phyloP scores from a whole-genome alignment of 2,888 invertebrate species.

The Sesia apiformis region DNA sequence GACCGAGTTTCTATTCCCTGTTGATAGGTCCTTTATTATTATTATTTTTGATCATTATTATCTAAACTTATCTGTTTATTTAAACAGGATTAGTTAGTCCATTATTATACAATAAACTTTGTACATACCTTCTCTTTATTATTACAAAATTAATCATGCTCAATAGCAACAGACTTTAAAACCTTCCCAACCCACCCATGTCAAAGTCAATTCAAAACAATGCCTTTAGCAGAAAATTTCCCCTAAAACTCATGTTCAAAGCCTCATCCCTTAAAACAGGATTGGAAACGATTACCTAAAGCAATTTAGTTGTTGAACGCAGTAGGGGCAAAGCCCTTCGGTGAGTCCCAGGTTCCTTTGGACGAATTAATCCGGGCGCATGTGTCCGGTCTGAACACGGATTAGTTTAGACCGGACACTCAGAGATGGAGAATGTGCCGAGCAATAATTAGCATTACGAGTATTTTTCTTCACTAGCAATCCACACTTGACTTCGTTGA shows the following conservation, averaged over 20 bases:
- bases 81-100: too few species aligned
- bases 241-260: background rate
- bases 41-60: too few species aligned
- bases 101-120: too few species aligned
- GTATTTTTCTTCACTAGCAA: too few species aligned
- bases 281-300: constrained; percentile 4
- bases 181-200: background rate
- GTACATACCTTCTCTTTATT: background rate
- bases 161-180: background rate
- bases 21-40: too few species aligned
- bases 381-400: background rate
- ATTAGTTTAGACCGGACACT: background rate
- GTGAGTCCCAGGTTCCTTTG: constrained; percentile 1
- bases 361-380: constrained; percentile 10
- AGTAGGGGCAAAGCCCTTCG: constrained; percentile 6
- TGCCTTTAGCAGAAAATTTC: background rate
- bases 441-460: too few species aligned
- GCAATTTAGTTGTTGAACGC: constrained; percentile 5
- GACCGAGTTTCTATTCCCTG: too few species aligned
- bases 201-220: background rate
- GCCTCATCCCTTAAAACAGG: background rate
- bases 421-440: background rate
- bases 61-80: too few species aligned
- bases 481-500: too few species aligned
- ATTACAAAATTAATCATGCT: background rate